Evolutionary conservation across 2,113 vertebrate genomes (phyloP), one percentile per base, ranked within the genome.

Genomic region (Rhabdornis inornatus): DNA sequence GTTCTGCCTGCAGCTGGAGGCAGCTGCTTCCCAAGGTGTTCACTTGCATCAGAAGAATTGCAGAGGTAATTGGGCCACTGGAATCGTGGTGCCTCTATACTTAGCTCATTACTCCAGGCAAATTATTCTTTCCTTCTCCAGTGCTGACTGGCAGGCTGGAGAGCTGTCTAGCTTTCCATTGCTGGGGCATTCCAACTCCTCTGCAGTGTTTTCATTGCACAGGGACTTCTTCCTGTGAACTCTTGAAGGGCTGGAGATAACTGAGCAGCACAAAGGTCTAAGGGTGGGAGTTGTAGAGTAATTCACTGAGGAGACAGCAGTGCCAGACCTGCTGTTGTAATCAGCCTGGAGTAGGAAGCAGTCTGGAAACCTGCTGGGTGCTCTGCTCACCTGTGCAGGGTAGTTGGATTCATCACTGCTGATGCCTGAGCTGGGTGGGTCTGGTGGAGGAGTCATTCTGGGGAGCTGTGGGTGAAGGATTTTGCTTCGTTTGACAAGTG

Each of bases 41-140:
- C n/a, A 35, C 35, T 87, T 0, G 1, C 45, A 24, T 64, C 1
- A 0, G 44, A 80, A 64, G 78, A 74, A 80, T 50, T 30, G 57
- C 49, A 56, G 10, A 49, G 82, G 25, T 80, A 76, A 47, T 35
- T 59, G 74, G 59, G 86, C 30, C 57, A n/a, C 53, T 66, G 11
- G 61, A 15, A n/a, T 50, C 11, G 0, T 76, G 63, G 33, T 77
- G 60, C 9, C 63, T 89, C 63, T 85, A 15, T 68, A 63, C 88
- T 83, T 85, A 87, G 82, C 55, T 94, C 16, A 27, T 89, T 92
- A 92, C 71, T 90, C n/a, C 83, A 70, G 66, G 82, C 75, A 76
- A 88, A 85, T 92, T 83, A 50, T 22, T 82, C 74, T 76, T 64
- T 64, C 44, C 82, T 89, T 83, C 63, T 57, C 31, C 23, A 33